Evolutionary conservation across 1,140 invertebrate species (phyloP), one percentile per base, ranked within the genome.

Genomic region (Chelonus insularis): DNA sequence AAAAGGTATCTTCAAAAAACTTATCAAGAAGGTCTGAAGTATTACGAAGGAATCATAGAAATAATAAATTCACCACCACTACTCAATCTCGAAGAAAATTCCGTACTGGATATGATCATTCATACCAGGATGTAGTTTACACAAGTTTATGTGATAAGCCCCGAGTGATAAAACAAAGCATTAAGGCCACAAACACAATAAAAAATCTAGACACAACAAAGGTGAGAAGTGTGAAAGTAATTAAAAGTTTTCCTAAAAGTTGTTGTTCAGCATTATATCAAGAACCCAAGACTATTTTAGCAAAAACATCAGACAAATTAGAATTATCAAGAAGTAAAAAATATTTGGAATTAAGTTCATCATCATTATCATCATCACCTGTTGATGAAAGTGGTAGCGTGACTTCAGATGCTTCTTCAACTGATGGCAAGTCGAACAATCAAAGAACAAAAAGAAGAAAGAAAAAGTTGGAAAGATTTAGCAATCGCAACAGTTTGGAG

Each of bases 151-250:
- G 57, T 21, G 50, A 52, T 4, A 55, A 34, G 39, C 25, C 63
- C 2, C 20, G 59, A 36, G 54, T 25, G 36, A 32, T 51, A 14
- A 45, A 65, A 25, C 43, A 20, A 52, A 32, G 29, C 1, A 54
- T 60, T 45, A 52, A 34, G 1, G 23, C 37, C 29, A 52, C 43
- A 41, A 37, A 47, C 39, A 57, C 51, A n/a, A 37, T 41, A 16
- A 39, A 34, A 37, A 23, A 5, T 6, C 54, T 50, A n/a, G 55
- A 57, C 2, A 18, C 47, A 6, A 57, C 50, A 11, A 37, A 65
- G 54, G 59, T 64, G 21, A 61, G 34, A 12, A 65, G 63, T 55
- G 29, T 65, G 0, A 55, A 65, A 41, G 45, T 65, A 4, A 39
- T 58, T 14, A 62, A 62, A 37, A 58, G 54, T 29, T 61, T 43